Percentiles rank a stretch among this genome's conserved stretches.
These are phyloP conservation scores for Orbicella faveolata DNA, from an alignment of 64 coral and sea anemone genomes.

Conservation along the genomic window DNA sequence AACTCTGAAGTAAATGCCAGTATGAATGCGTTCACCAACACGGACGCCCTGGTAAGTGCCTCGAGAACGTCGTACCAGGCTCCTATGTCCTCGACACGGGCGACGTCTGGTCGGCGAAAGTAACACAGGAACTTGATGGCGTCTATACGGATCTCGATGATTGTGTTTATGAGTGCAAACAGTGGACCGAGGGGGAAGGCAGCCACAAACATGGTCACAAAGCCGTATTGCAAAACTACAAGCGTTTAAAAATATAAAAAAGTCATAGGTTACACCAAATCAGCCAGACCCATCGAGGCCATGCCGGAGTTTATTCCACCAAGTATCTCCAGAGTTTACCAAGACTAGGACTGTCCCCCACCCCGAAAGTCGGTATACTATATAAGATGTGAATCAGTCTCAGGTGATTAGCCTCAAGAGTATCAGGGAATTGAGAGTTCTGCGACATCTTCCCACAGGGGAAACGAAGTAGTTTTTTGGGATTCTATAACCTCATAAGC, in stretches of 20 bases:
- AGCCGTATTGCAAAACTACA: conserved; percentile 86
- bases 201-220: conserved; percentile 91
- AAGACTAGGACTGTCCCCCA: too few relatives aligned
- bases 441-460: too few relatives aligned
- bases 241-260: neutral
- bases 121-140: conserved; percentile 75
- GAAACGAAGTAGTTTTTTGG: too few relatives aligned
- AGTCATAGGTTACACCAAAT: too few relatives aligned
- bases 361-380: too few relatives aligned
- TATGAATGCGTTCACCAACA: conserved; percentile 75
- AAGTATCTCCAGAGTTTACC: too few relatives aligned
- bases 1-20: conserved; percentile 84
- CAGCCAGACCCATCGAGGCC: too few relatives aligned
- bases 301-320: too few relatives aligned
- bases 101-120: conserved; percentile 72
- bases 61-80: conserved; percentile 81
- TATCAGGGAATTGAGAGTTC: too few relatives aligned
- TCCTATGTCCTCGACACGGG: conserved; percentile 82
- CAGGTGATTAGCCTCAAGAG: too few relatives aligned
- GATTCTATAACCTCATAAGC: too few relatives aligned
- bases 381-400: too few relatives aligned
- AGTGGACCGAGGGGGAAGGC: conserved; percentile 82
- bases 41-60: conserved; percentile 57
- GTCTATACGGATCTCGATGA: conserved; percentile 65
- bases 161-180: conserved; percentile 70